Conservation (phyloP, 1,140 invertebrate genomes). For the Hermatobates lingyangjiaoensis region DNA sequence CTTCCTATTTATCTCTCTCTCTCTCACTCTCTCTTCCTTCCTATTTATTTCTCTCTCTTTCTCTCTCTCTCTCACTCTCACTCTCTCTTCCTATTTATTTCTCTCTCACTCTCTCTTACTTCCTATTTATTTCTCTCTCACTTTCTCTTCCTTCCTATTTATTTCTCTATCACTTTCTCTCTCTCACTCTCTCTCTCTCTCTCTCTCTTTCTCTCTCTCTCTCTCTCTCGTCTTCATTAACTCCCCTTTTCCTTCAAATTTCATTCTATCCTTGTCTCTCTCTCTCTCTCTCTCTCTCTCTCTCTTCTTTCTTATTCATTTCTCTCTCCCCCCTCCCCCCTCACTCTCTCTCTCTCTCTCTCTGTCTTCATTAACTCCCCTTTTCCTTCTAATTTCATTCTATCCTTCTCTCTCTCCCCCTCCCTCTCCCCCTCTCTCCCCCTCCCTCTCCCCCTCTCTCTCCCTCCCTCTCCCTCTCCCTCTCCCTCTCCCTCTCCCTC, state of each 20-base stretch:
- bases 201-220: constrained; percentile 1
- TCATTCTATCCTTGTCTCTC: neutral
- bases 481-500: neutral
- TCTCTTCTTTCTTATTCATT: neutral
- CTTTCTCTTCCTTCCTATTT: neutral
- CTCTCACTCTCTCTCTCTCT: neutral
- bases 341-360: neutral
- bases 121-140: neutral
- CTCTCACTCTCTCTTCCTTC: neutral
- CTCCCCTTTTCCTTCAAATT: neutral
- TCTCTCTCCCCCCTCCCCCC: neutral
- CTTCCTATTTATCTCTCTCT: neutral
- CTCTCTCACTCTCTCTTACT: neutral
- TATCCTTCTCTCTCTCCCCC: neutral
- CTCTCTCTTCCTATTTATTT: neutral
- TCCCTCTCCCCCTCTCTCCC: neutral
- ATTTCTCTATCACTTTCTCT: neutral
- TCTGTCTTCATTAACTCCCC: neutral
- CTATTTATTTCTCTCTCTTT: neutral
- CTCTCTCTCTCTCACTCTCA: neutral
- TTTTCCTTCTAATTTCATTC: neutral
- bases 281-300: neutral
- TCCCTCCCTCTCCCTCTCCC: neutral
- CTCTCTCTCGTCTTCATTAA: neutral
- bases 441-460: neutral